Base-by-base conservation (phyloP, 23 tunicate genomes). In the Ascidia mentula region DNA sequence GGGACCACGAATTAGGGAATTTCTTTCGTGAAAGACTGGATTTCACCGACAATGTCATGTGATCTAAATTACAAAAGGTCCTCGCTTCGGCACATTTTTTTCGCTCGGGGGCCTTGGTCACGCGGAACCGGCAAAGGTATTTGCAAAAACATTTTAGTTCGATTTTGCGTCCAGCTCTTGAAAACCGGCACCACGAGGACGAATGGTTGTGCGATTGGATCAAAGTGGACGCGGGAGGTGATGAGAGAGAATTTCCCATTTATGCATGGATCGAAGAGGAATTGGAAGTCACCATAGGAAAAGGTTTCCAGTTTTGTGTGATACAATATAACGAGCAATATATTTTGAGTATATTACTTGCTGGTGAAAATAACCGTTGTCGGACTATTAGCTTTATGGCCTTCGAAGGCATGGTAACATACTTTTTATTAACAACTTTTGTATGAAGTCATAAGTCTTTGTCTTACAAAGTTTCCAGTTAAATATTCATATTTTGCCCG, bases 161-260 rank as follows among this genome's bases (percentile, higher is more conserved):
- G n/a, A n/a, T n/a, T n/a, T n/a, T n/a, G n/a, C n/a, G 61, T 31
- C 22, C 82, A 78, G 82, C 31, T 30, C 45, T 78, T 5, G 74
- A 22, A 31, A 78, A 53, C 39, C 18, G 71, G 39, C 30, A 45
- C 53, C 15, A 24, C 36, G 32, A 24, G 6, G 82, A 78, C 35
- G 82, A 40, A 34, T 78, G 82, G 82, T 18, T 78, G 45, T 78
- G 82, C 36, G 74, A 78, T 18, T 28, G 75, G 12, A 74, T 78
- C 36, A 53, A 35, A 30, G 82, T 78, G 18, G 39, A 46, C 20
- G 28, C 46, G 5, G 40, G 34, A 53, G 30, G 3, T 1, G 53
- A 31, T 4, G 24, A 26, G 34, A 36, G n/a, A 3, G 40, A 34
- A 18, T 71, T 71, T 36, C 75, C 75, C 13, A 71, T 71, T 31